Conservation (phyloP, 2,113 vertebrate genomes). For the Leuciscus idus region DNA sequence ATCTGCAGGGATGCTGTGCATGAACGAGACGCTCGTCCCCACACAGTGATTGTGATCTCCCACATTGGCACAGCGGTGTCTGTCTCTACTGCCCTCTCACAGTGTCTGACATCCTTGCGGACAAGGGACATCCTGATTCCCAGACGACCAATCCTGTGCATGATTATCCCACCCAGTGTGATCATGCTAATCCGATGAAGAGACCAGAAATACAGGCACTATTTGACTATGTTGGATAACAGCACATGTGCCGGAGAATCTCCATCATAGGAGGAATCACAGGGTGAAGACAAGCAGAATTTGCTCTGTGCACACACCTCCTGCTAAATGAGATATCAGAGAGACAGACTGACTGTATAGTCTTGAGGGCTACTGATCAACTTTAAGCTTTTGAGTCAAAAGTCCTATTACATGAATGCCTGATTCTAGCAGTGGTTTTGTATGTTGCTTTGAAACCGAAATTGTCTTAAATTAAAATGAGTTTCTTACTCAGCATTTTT, state of each 20-base stretch:
- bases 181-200: slow-evolving; percentile 57
- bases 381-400: background rate
- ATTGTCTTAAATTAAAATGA: background rate
- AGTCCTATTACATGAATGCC: background rate
- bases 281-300: background rate
- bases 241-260: slow-evolving; percentile 9
- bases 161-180: slow-evolving; percentile 47
- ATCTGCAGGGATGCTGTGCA: background rate
- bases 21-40: background rate
- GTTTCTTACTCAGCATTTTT: background rate
- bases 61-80: slow-evolving; percentile 31
- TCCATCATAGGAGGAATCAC: slow-evolving; percentile 25
- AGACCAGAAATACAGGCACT: slow-evolving; percentile 44
- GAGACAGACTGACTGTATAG: background rate
- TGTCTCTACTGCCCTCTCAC: slow-evolving; percentile 26
- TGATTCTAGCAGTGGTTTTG: background rate
- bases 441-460: background rate
- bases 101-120: slow-evolving; percentile 34
- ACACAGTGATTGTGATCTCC: slow-evolving; percentile 47
- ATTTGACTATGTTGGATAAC: slow-evolving; percentile 47
- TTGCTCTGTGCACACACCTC: background rate
- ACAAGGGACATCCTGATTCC: slow-evolving; percentile 38
- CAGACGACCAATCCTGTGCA: slow-evolving; percentile 19
- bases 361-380: background rate
- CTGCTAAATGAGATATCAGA: background rate